Percentiles rank a stretch among this genome's conserved stretches.
Conservation (phyloP, 1,140 invertebrate genomes). For the Drosophila carrolli region DNA sequence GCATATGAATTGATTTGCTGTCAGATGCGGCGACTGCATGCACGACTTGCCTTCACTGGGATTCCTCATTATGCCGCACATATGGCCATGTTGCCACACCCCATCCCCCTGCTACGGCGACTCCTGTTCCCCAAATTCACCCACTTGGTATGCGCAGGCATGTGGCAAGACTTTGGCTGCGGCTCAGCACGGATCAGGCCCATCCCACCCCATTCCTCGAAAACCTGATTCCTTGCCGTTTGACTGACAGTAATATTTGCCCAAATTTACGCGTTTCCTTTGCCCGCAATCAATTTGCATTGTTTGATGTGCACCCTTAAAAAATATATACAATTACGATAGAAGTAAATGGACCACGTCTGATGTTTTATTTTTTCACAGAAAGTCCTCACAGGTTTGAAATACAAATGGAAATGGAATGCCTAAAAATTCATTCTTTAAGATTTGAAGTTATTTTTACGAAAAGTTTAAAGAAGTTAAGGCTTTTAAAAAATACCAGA, state of each 20-base stretch:
- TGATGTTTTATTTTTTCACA: not conserved
- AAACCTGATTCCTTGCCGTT: conserved; percentile 10
- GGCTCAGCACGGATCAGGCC: conserved; percentile 31
- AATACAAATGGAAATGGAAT: not conserved
- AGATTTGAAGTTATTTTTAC: not conserved
- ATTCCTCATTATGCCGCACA: conserved; percentile 78
- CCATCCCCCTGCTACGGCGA: conserved; percentile 14
- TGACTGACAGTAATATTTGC: conserved; percentile 38
- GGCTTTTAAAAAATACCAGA: too few species aligned
- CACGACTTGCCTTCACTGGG: conserved; percentile 65
- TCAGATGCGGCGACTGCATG: conserved; percentile 65
- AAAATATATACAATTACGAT: conserved; percentile 36
- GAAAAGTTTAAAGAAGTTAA: too few species aligned
- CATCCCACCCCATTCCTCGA: conserved; percentile 7
- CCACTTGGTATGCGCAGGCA: conserved; percentile 81
- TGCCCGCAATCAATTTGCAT: conserved; percentile 53
- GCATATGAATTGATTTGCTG: conserved; percentile 82
- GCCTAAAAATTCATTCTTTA: not conserved
- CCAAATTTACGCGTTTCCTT: conserved; percentile 38
- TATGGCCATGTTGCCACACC: conserved; percentile 61
- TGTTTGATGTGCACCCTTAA: conserved; percentile 61
- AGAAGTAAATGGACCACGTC: conserved; percentile 2
- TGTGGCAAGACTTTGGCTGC: conserved; percentile 72
- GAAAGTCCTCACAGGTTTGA: not conserved
- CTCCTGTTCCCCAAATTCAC: not conserved